Evolutionary conservation across 2,113 vertebrate species (phyloP), one percentile per base, ranked within the genome.

Genomic region (Phalacrocorax carbo): DNA sequence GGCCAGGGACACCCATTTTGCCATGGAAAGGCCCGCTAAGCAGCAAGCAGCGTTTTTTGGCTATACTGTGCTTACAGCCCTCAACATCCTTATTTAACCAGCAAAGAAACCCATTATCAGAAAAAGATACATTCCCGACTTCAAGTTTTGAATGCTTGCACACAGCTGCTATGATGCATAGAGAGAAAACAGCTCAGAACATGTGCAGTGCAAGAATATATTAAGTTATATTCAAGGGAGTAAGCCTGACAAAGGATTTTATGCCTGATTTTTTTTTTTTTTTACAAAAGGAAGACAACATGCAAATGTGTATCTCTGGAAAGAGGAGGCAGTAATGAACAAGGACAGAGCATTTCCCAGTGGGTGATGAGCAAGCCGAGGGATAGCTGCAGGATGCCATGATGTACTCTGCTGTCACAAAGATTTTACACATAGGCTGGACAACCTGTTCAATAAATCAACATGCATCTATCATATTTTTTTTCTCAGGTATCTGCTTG

Each of bases 361-460:
- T 94, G 85, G 95, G 89, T 92, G 81, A 97, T 86, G 88, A 97
- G 84, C 64, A 89, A 87, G 76, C 86, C 3, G 6, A 95, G 78
- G 83, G 86, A 93, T 95, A 97, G 73, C 90, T 98, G 90, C 86
- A 70, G 91, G 85, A 78, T 95, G 90, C 52, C 93, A 26, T 92
- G 91, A 95, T 94, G 81, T 91, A 97, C 97, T 98, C 91, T 75
- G 81, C 96, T 97, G 95, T 97, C 96, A 96, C 88, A 88, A 87
- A 96, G 88, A 97, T 97, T 98, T 98, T 97, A 95, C 94, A 96
- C 82, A 40, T 88, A 88, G 91, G 40, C 77, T 94, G 95, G 97
- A 97, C 88, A 94, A 93, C 72, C 83, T 93, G 91, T 91, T 97
- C 94, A 97, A 96, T 92, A 96, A 92, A 96, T 93, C 93, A 97